Percentiles rank a stretch among this genome's conserved stretches.
Conservation (phyloP, 1,140 invertebrate genomes). For the Pentalonia nigronervosa region DNA sequence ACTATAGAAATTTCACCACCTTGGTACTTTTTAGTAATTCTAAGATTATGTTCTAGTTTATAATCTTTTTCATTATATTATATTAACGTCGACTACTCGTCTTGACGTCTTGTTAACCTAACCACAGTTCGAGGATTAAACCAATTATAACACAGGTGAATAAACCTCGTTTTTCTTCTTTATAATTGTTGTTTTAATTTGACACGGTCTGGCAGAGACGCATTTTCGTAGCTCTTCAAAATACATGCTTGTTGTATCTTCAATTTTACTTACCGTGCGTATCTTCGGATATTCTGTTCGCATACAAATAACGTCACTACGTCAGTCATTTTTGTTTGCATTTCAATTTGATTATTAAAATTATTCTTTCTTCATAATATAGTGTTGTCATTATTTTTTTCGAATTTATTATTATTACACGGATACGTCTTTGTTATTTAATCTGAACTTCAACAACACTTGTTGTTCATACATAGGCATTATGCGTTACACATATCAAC, state of each 20-base stretch:
- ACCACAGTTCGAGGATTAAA: conserved; percentile 28
- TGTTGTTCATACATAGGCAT: background rate
- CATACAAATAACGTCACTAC: background rate
- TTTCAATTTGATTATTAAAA: conserved; percentile 11
- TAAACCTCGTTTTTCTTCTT: conserved; percentile 46
- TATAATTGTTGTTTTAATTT: conserved; percentile 58
- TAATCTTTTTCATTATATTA: background rate
- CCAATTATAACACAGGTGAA: conserved; percentile 58
- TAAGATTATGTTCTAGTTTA: background rate
- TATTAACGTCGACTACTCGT: background rate
- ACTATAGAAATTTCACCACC: background rate
- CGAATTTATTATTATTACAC: background rate
- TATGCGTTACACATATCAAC: background rate
- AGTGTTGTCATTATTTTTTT: background rate
- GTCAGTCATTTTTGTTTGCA: background rate
- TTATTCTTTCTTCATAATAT: background rate
- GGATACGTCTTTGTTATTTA: background rate
- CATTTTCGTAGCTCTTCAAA: conserved; percentile 32
- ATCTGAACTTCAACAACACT: background rate
- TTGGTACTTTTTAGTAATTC: background rate
- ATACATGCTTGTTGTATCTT: conserved; percentile 24
- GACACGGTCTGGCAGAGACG: conserved; percentile 45
- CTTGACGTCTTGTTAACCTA: conserved; percentile 32
- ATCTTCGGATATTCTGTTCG: background rate
- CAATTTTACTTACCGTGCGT: background rate